Conservation (phyloP, 1,140 invertebrate species). For the Caenorhabditis tropicalis region DNA sequence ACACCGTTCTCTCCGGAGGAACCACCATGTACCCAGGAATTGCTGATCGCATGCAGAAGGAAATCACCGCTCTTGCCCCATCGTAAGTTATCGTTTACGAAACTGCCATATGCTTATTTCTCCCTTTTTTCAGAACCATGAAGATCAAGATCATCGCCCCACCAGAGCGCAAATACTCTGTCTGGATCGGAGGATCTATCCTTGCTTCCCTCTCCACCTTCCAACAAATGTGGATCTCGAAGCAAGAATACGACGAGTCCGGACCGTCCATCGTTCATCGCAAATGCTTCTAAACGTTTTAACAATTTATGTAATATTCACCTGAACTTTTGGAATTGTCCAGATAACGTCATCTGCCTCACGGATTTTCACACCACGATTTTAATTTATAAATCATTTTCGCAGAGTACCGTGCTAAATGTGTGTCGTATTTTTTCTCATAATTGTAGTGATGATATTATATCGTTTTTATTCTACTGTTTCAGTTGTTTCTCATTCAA, state of each 20-base stretch:
- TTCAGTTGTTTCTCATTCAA: too few relatives aligned
- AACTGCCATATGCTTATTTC: not conserved
- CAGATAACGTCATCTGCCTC: constrained; percentile 43
- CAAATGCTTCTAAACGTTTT: constrained; percentile 69
- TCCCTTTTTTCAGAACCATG: constrained; percentile 73
- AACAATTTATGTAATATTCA: constrained; percentile 43
- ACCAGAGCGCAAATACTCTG: constrained; percentile 76
- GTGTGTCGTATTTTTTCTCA: not conserved
- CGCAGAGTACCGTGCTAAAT: not conserved
- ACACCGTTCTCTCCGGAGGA: constrained; percentile 74
- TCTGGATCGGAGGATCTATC: constrained; percentile 77
- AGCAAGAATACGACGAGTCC: constrained; percentile 84
- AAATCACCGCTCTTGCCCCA: constrained; percentile 75
- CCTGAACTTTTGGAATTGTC: constrained; percentile 39
- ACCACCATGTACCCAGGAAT: constrained; percentile 75
- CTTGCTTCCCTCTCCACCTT: constrained; percentile 77
- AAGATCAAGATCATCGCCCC: constrained; percentile 78
- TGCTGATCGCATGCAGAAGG: constrained; percentile 75
- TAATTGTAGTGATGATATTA: not conserved
- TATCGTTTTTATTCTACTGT: not conserved
- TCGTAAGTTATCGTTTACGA: constrained; percentile 24
- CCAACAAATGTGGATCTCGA: constrained; percentile 81
- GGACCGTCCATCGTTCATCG: constrained; percentile 77
- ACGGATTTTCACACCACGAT: constrained; percentile 39
- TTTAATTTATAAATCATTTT: constrained; percentile 39